These are phyloP conservation scores for Megaceryle torquata DNA, from an alignment of 2,113 vertebrate genomes.

Conservation along the genomic window DNA sequence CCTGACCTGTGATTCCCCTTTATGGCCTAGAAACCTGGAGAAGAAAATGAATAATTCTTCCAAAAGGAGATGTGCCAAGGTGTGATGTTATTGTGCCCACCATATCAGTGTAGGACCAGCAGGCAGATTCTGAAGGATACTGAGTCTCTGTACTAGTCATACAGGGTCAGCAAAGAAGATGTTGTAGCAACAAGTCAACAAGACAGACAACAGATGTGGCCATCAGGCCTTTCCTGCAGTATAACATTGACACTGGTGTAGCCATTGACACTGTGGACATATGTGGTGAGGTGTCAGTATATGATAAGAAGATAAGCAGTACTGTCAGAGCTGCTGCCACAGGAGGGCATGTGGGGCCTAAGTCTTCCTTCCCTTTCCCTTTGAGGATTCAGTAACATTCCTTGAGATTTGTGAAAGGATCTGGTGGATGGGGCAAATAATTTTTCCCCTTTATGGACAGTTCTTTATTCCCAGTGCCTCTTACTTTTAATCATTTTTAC, in stretches of 20 bases:
- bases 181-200: fast-evolving
- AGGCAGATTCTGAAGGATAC: neutral
- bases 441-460: neutral
- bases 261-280: neutral
- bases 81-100: neutral
- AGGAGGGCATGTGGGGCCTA: neutral
- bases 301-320: neutral
- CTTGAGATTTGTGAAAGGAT: neutral
- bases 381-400: neutral
- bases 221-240: neutral
- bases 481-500: neutral
- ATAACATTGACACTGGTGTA: neutral
- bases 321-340: neutral
- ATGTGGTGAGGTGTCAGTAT: neutral
- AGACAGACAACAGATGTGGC: neutral
- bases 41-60: neutral
- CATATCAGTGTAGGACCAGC: no score
- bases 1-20: neutral
- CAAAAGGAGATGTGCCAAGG: neutral
- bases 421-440: neutral
- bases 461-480: neutral
- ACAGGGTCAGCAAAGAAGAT: neutral
- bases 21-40: neutral
- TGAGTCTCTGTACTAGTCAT: fast-evolving
- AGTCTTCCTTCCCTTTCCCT: neutral